These are phyloP conservation scores for Magallana gigas DNA, from an alignment of 1,140 invertebrate genomes.

Conservation along the genomic window DNA sequence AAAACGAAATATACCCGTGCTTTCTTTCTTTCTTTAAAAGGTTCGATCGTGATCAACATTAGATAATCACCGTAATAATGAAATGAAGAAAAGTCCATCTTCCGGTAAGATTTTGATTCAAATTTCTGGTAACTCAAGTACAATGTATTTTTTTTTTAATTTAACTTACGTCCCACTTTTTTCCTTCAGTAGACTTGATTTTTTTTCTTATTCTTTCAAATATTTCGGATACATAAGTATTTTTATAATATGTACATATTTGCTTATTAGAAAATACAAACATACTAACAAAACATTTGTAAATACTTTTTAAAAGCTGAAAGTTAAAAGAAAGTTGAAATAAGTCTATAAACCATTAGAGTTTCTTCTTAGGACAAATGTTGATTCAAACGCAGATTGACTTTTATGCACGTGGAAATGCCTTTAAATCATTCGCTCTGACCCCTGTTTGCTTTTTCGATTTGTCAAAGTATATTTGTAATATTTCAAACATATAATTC, in stretches of 20 bases:
- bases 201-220: too few species aligned
- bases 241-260: neutral
- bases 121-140: too few species aligned
- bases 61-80: too few species aligned
- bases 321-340: neutral
- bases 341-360: neutral
- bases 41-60: too few species aligned
- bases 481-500: conserved; percentile 32
- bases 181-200: too few species aligned
- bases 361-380: neutral
- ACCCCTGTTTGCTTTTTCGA: neutral
- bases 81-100: too few species aligned
- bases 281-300: neutral
- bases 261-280: neutral
- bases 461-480: conserved; percentile 26
- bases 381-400: neutral
- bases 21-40: too few species aligned
- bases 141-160: too few species aligned
- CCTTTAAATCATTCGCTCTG: neutral
- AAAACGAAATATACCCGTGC: too few species aligned
- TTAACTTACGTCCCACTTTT: too few species aligned
- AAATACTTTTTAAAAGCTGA: neutral
- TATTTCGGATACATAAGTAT: too few species aligned
- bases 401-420: neutral
- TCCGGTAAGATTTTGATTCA: too few species aligned